Evolutionary conservation across 2,888 invertebrate species (phyloP), one percentile per base, ranked within the genome.

Genomic region (Halictus ligatus): DNA sequence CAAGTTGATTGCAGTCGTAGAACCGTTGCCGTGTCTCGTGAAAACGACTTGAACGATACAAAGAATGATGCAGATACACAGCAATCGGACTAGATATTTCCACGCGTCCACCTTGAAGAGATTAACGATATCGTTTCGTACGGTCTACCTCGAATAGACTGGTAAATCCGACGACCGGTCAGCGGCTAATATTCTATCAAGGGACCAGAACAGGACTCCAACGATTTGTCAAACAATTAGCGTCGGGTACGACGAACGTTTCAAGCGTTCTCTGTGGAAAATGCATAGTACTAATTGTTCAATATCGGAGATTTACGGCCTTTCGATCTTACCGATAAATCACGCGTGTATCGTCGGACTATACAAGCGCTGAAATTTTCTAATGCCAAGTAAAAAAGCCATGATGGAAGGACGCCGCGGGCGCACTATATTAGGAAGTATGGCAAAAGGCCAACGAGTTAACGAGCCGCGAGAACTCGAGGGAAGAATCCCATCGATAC

Each of bases 361-460:
- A 18, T 15, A 29, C 6, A 0, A 64, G 29, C 29, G 29, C 29
- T 73, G 1, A 21, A 48, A 50, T 73, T 75, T 83, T 48, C 18
- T 35, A 60, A 50, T 50, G 69, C 43, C 35, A 29, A 13, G n/a
- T 15, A 72, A 84, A 78, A 85, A 74, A 21, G 64, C n/a, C 67
- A 21, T n/a, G 15, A 64, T 71, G 60, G 77, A 78, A 76, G 48
- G 46, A 48, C 72, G 60, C 64, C 71, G 64, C 79, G 71, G 25
- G 46, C 73, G 29, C 64, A 29, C 86, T 81, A 85, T 85, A 86
- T 86, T 86, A 81, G 86, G 86, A 85, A 76, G 48, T 81, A 72
- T 86, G 86, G 86, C 86, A 86, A 21, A 58, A 50, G 75, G 85
- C 86, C 86, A 86, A 78, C 46, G 60, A 78, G 75, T 50, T 67